Evolutionary conservation across 2,797 vertebrate species (phyloP).

Genomic region (Mus caroli): DNA sequence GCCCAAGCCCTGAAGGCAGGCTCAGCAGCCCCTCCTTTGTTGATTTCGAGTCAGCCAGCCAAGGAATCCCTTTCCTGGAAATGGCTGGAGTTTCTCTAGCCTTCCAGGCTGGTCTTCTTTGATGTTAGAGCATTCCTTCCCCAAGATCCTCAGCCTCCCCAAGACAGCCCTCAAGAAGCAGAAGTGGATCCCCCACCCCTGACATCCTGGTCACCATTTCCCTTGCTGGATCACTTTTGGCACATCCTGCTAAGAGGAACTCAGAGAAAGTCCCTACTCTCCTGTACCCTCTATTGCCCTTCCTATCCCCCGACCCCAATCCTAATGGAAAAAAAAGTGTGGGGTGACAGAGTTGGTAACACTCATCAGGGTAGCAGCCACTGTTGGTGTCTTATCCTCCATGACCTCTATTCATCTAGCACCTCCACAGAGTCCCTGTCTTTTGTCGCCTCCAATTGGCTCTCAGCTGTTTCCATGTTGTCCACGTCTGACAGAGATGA

Average conservation of each 20-base stretch:
- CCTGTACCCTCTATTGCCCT: not conserved
- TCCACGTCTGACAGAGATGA: not conserved
- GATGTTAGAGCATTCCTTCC: not conserved
- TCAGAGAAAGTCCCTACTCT: not conserved
- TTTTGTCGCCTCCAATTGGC: not conserved
- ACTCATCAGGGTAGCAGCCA: not conserved
- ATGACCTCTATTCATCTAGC: constrained; percentile 17
- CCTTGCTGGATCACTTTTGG: not conserved
- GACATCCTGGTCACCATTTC: not conserved
- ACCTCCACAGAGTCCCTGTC: constrained; percentile 39
- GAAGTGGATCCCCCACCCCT: not conserved
- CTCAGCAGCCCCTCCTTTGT: not conserved
- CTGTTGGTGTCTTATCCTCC: not conserved
- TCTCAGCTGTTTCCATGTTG: not conserved
- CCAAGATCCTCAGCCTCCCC: not conserved
- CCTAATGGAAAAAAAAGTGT: not conserved
- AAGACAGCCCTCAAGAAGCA: not conserved
- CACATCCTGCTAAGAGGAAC: not conserved
- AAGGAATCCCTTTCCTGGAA: not conserved
- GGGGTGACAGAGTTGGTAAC: not conserved
- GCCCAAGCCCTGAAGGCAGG: not conserved
- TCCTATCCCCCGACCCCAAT: not conserved
- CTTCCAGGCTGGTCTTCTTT: not conserved
- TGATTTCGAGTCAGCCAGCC: not conserved
- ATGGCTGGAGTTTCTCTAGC: not conserved